Evolutionary conservation across 2,797 vertebrate genomes (phyloP).

Genomic region (Chaunax sp.): DNA sequence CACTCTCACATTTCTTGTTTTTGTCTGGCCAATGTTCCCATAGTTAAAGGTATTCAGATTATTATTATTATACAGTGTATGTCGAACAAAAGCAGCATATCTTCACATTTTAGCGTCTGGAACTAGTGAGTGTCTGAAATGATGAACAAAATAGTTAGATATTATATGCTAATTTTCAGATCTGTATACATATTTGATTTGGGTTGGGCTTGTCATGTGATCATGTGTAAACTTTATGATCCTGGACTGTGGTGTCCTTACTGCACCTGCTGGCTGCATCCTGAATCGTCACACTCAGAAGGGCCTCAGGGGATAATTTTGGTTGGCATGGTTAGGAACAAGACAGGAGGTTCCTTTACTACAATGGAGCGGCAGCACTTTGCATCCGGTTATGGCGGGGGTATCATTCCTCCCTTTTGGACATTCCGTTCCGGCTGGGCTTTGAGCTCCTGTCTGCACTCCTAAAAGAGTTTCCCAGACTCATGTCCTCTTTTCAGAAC

Average conservation of each 20-base stretch:
- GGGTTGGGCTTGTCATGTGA: background rate
- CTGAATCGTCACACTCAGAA: conserved; percentile 17
- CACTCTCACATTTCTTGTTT: background rate
- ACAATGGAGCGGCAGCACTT: conserved; percentile 60
- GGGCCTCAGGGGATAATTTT: conserved; percentile 24
- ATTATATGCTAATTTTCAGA: background rate
- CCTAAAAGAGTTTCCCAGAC: conserved; percentile 83
- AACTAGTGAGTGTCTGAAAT: background rate
- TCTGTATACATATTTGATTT: background rate
- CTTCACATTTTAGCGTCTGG: background rate
- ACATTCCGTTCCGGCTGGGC: conserved; percentile 79
- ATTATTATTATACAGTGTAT: background rate
- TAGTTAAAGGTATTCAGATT: background rate
- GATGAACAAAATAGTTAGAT: too few species aligned
- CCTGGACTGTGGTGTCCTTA: background rate
- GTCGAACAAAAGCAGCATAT: too few species aligned
- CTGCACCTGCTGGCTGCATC: conserved; percentile 27
- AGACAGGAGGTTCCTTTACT: conserved; percentile 59
- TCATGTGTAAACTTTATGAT: background rate
- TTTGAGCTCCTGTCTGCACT: conserved; percentile 67
- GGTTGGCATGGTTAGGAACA: conserved; percentile 24
- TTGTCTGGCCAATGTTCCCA: background rate
- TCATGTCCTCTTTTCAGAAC: conserved; percentile 79
- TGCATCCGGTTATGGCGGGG: conserved; percentile 63
- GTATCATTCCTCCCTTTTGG: conserved; percentile 65